These are phyloP conservation scores for Peromyscus polionotus DNA, from an alignment of 2,113 vertebrate species.

Conservation along the genomic window DNA sequence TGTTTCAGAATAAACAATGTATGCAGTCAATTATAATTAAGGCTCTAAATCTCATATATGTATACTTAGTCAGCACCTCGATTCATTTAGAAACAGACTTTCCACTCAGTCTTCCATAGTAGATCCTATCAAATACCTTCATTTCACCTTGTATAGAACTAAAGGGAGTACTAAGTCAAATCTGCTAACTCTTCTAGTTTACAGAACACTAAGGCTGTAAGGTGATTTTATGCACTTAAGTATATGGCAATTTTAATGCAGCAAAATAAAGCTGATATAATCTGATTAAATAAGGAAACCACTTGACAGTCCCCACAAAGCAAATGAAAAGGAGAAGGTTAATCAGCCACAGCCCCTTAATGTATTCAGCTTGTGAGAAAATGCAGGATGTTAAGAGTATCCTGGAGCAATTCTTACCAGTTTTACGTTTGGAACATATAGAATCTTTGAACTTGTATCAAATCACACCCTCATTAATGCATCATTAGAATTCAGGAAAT, in stretches of 20 bases:
- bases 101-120: not conserved
- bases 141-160: not conserved
- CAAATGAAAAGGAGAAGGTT: not conserved
- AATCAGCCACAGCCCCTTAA: not conserved
- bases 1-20: not conserved
- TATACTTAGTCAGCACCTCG: not conserved
- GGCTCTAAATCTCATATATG: not conserved
- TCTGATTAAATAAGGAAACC: not conserved
- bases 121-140: not conserved
- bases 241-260: not conserved
- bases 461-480: not conserved
- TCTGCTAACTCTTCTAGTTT: not conserved
- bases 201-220: not conserved
- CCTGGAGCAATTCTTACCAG: not conserved
- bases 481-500: not conserved
- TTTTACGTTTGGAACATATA: not conserved
- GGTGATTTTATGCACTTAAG: not conserved
- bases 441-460: not conserved
- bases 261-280: not conserved
- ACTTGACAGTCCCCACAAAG: not conserved
- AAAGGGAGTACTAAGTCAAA: not conserved
- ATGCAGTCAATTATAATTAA: too few species aligned
- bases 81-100: not conserved
- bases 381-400: rapidly evolving
- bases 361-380: not conserved